Evolutionary conservation across 2,888 invertebrate genomes (phyloP), one percentile per base, ranked within the genome.

Genomic region (Drosophila diplacantha): DNA sequence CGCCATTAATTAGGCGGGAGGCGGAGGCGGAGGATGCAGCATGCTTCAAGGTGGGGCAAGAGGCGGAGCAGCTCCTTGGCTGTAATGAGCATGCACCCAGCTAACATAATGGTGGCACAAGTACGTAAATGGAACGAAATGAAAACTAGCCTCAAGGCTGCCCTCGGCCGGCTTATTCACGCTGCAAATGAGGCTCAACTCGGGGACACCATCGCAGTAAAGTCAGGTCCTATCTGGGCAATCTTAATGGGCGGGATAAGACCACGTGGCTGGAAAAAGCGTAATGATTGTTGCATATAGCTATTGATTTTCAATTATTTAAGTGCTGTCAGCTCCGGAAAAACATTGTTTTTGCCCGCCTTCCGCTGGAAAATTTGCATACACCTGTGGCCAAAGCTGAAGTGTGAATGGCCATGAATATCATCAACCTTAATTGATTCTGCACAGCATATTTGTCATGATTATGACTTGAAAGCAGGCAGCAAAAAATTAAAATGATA

Each of bases 1-100:
- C 34, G 54, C 32, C 60, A 71, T 70, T 70, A 70, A 70, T 70
- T 71, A 66, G 60, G 43, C 43, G 8, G 16, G 37, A 12, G 5
- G 26, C 2, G 14, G 8, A 14, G 35, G 7, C 9, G 24, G 5
- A 24, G 24, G n/a, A 7, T 60, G 59, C 61, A 59, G 38, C 38
- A 29, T 31, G 18, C 24, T 22, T 22, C n/a, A n/a, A n/a, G n/a
- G n/a, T n/a, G 32, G 37, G 14, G n/a, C n/a, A n/a, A 3, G 14
- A 20, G 12, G 31, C 7, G 20, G 24, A 11, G 12, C 3, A n/a
- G 31, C 11, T 20, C 29, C 31, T 31, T 11, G 12, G 16, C n/a
- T 5, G 12, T 54, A 47, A 54, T 54, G 53, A 47, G 53, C 49
- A 41, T n/a, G 18, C 39, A 41, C 4, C 24, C n/a, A 41, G 39